These are phyloP conservation scores for Rhopalosiphum maidis DNA, from an alignment of 1,140 invertebrate genomes.

Conservation along the genomic window DNA sequence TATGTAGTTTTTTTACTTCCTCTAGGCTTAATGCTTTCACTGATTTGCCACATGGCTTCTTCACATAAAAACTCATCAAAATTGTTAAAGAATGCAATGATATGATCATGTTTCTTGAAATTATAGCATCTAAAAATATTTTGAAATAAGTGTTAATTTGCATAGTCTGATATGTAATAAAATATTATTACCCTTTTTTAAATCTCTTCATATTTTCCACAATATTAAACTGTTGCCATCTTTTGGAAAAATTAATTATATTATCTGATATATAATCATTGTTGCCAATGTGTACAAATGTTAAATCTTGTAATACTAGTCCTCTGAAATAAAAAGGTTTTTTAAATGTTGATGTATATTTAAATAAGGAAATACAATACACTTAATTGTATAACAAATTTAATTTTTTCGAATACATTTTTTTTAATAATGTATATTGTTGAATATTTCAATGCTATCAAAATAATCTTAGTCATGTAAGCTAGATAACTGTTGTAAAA, in stretches of 20 bases:
- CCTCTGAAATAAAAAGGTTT: conserved; percentile 75
- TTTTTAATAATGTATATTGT: background rate
- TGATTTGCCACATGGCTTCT: conserved; percentile 97
- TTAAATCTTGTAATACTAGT: conserved; percentile 96
- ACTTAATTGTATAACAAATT: too few relatives aligned
- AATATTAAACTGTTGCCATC: conserved; percentile 98
- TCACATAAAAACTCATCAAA: conserved; percentile 95
- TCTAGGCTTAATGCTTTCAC: conserved; percentile 92
- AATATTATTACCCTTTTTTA: conserved; percentile 79
- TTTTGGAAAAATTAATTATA: conserved; percentile 94
- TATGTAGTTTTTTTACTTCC: conserved; percentile 66
- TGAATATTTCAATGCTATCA: background rate
- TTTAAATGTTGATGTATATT: background rate
- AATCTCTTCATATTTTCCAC: conserved; percentile 97
- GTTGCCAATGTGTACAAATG: conserved; percentile 98
- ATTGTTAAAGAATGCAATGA: conserved; percentile 94
- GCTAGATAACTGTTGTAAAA: background rate
- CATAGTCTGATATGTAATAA: background rate
- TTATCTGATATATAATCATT: conserved; percentile 85
- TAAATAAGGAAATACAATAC: too few relatives aligned
- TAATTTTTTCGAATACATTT: too few relatives aligned
- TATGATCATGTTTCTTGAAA: conserved; percentile 90
- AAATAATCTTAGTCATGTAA: background rate
- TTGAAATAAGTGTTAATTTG: background rate
- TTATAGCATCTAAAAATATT: conserved; percentile 73